phyloP scores from a whole-genome alignment of 2,888 invertebrate genomes.

The Sabellastarte sp. region DNA sequence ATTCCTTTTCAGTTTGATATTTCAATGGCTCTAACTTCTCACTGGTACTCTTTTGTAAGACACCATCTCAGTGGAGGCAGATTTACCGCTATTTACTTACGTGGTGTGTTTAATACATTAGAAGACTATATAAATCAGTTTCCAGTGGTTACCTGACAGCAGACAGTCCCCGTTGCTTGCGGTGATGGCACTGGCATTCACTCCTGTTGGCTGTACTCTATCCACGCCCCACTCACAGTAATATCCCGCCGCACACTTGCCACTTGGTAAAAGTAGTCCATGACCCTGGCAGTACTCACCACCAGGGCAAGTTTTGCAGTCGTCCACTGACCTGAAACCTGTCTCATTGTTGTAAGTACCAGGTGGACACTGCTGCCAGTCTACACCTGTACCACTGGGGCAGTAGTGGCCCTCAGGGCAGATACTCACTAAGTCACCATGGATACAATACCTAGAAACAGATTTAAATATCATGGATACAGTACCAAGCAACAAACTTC shows the following conservation, averaged over 20 bases:
- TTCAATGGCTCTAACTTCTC: no score
- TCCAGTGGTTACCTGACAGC: no score
- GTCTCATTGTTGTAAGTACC: constrained; percentile 55
- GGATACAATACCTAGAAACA: constrained; percentile 45
- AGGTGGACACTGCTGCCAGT: constrained; percentile 47
- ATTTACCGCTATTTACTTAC: no score
- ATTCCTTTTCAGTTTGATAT: no score
- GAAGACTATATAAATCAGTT: no score
- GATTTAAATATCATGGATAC: no score
- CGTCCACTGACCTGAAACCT: constrained; percentile 24
- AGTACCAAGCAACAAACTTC: no score
- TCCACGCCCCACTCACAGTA: constrained; percentile 54
- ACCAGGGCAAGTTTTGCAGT: constrained; percentile 50
- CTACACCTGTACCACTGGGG: constrained; percentile 46
- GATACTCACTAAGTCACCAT: constrained; percentile 37
- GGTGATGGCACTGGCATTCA: constrained; percentile 16
- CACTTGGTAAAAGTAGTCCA: constrained; percentile 34
- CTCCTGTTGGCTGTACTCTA: constrained; percentile 38
- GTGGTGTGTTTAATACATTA: no score
- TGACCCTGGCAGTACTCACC: constrained; percentile 27
- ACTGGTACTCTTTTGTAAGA: no score
- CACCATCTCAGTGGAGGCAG: no score
- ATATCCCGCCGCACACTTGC: constrained; percentile 45
- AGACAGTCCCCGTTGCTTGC: constrained; percentile 32
- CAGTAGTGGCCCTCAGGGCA: constrained; percentile 54